A percentile compares a stretch with the other conserved stretches of the same genome.
These are phyloP conservation scores for Gavia stellata DNA, from an alignment of 2,113 vertebrate genomes.

Conservation along the genomic window DNA sequence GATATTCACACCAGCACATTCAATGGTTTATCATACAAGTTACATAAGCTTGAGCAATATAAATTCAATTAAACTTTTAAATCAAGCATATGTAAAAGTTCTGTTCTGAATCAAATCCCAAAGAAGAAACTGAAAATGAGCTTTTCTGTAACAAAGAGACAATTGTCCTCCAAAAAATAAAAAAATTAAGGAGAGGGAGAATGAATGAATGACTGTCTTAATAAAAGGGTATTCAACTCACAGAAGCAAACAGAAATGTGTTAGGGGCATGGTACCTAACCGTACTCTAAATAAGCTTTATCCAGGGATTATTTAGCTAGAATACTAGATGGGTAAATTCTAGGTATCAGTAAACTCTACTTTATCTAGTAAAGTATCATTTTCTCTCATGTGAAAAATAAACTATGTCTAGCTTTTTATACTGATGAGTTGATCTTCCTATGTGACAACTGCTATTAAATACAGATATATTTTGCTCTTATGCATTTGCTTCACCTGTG, in stretches of 20 bases:
- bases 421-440: background rate
- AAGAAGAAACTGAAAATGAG: background rate
- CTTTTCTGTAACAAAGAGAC: background rate
- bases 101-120: background rate
- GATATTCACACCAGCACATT: background rate
- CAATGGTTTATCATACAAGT: background rate
- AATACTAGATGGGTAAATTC: background rate
- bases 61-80: background rate
- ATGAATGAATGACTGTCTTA: background rate
- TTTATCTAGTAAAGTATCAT: background rate
- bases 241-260: background rate
- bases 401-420: rapidly evolving
- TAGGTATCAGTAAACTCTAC: background rate
- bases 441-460: background rate
- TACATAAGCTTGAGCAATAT: background rate
- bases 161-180: background rate
- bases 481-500: background rate
- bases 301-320: background rate
- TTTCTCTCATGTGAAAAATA: background rate
- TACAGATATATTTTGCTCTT: background rate
- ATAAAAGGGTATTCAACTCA: background rate
- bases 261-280: background rate
- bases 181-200: background rate
- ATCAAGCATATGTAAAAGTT: background rate
- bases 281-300: background rate